These are phyloP conservation scores for Dicaeum eximium DNA, from an alignment of 2,113 vertebrate genomes.

Conservation along the genomic window DNA sequence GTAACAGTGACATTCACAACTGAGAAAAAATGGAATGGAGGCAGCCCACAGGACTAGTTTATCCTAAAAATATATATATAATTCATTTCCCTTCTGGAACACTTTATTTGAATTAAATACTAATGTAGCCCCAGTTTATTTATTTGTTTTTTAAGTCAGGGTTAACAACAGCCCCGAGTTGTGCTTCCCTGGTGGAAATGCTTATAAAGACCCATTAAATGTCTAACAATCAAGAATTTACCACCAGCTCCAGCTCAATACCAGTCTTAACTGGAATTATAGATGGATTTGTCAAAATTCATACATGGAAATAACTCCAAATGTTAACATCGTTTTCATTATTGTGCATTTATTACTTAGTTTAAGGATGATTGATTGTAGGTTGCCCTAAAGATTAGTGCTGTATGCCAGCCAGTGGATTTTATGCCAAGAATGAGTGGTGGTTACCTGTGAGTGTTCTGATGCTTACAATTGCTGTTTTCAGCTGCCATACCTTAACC, in stretches of 20 bases:
- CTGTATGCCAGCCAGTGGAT: neutral
- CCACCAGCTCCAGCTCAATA: neutral
- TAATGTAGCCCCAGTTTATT: neutral
- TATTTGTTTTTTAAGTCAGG: neutral
- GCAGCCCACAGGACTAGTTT: neutral
- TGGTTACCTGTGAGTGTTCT: neutral
- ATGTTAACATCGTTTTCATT: neutral
- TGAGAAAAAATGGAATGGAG: neutral
- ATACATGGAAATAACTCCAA: neutral
- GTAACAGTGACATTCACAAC: neutral
- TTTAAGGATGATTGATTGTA: neutral
- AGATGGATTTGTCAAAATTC: neutral
- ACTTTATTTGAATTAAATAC: neutral
- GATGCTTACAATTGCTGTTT: neutral
- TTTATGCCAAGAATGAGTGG: neutral
- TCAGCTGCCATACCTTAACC: neutral
- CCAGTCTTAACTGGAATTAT: neutral
- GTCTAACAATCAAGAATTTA: neutral
- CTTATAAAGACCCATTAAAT: neutral
- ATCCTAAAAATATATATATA: neutral
- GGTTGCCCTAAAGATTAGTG: neutral
- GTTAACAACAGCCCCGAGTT: neutral
- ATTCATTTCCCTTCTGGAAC: neutral
- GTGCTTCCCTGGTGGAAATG: neutral
- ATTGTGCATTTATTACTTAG: neutral